Evolutionary conservation across 2,113 vertebrate genomes (phyloP), one percentile per base, ranked within the genome.

Genomic region (Serinus canaria): DNA sequence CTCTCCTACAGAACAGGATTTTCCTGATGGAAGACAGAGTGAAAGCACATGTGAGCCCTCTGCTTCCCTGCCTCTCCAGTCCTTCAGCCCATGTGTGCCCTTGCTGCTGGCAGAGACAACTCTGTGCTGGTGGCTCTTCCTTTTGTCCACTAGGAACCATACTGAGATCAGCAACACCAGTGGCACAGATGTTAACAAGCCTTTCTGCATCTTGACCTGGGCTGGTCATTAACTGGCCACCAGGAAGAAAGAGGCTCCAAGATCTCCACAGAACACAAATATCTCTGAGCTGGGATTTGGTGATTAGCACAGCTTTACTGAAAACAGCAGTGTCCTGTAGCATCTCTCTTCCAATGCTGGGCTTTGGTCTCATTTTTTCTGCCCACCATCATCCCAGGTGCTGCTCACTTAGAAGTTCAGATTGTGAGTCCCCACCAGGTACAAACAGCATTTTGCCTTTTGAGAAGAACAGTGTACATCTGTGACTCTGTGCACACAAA

Each of bases 381-480:
- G 21, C 49, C 39, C 28, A 21, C 77, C 47, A 1, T 50, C 35
- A 58, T 7, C 53, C 58, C 30, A 13, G 52, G 22, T 33, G 17
- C 68, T 72, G 64, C 7, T 56, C 33, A 6, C 64, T 49, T 25
- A 33, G 21, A 37, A 37, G 43, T 50, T 43, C 2, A 60, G 28
- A 31, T 3, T 22, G 7, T 7, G 5, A 53, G 52, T 49, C n/a
- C 5, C n/a, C 31, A 4, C 43, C 28, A 10, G 9, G 56, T 30
- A 9, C 83, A 75, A 27, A 18, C 3, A 3, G 14, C 3, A 0
- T 44, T 89, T 58, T 73, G 22, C 43, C 56, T 33, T 92, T 63
- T 10, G 55, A 50, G 46, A n/a, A 60, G 66, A 1, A 0, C 2
- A 2, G 16, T 0, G 1, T 4, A 4, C 50, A 1, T 41, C 69